Evolutionary conservation across 2,888 invertebrate genomes (phyloP).

Genomic region (Himalopsyche kuldschensis): DNA sequence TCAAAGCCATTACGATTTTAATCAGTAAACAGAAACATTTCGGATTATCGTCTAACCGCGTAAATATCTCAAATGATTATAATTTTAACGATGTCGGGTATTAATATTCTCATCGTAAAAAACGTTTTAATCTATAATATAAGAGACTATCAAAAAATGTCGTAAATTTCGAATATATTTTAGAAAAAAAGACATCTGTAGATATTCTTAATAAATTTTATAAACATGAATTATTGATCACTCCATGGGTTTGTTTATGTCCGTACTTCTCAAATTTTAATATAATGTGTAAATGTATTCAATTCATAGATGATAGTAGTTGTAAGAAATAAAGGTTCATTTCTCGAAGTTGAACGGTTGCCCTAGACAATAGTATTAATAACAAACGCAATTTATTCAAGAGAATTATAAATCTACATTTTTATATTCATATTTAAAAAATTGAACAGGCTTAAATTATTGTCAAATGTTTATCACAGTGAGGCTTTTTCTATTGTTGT

Average conservation of each 20-base stretch:
- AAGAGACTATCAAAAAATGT: not conserved
- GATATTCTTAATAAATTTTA: not conserved
- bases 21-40: not conserved
- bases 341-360: not conserved
- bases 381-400: too few relatives aligned
- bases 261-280: not conserved
- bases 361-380: too few relatives aligned
- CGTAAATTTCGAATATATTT: not conserved
- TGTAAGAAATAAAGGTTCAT: not conserved
- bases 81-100: not conserved
- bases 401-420: too few relatives aligned
- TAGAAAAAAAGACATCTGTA: not conserved
- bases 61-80: not conserved
- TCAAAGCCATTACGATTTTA: not conserved
- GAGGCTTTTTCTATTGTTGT: too few relatives aligned
- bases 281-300: not conserved
- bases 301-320: not conserved
- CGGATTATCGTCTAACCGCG: not conserved
- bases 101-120: not conserved
- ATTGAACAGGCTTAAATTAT: too few relatives aligned
- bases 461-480: too few relatives aligned
- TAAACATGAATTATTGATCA: conserved; percentile 1
- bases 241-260: not conserved
- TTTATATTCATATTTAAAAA: too few relatives aligned
- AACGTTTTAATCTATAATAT: not conserved